These are phyloP conservation scores for Smittia sp. DNA, from an alignment of 2,888 invertebrate genomes.

Conservation along the genomic window DNA sequence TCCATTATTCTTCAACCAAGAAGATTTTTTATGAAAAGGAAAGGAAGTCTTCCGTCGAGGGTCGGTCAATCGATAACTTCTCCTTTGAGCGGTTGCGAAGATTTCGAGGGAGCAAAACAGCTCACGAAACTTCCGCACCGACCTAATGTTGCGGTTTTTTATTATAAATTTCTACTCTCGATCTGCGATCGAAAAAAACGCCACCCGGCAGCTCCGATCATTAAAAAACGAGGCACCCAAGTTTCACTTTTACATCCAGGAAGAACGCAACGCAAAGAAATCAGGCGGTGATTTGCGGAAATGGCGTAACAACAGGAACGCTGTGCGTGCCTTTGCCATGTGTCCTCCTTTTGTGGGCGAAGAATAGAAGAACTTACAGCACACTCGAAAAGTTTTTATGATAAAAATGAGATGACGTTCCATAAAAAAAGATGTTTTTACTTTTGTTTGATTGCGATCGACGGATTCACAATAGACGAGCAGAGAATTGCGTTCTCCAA, in stretches of 20 bases:
- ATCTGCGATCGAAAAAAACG: background rate
- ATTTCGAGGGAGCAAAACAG: background rate
- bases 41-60: background rate
- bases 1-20: background rate
- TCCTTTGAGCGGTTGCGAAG: background rate
- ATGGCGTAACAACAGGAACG: constrained; percentile 31
- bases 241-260: constrained; percentile 30
- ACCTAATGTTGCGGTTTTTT: constrained; percentile 17
- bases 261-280: constrained; percentile 2
- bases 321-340: constrained; percentile 26
- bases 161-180: constrained; percentile 17
- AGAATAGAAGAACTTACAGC: background rate
- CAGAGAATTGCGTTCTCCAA: constrained; percentile 35
- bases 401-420: constrained; percentile 25
- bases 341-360: constrained; percentile 23
- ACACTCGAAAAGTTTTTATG: constrained; percentile 29
- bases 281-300: constrained; percentile 42
- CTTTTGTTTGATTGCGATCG: constrained; percentile 30
- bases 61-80: background rate
- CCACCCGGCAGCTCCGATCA: constrained; percentile 29
- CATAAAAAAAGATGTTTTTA: constrained; percentile 40
- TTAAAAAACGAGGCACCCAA: constrained; percentile 31
- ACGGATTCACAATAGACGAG: constrained; percentile 28
- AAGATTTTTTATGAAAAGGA: background rate
- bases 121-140: background rate